A percentile compares a stretch with the other conserved stretches of the same genome.
Conservation (phyloP, 2,113 vertebrate species). For the Barbus barbus region DNA sequence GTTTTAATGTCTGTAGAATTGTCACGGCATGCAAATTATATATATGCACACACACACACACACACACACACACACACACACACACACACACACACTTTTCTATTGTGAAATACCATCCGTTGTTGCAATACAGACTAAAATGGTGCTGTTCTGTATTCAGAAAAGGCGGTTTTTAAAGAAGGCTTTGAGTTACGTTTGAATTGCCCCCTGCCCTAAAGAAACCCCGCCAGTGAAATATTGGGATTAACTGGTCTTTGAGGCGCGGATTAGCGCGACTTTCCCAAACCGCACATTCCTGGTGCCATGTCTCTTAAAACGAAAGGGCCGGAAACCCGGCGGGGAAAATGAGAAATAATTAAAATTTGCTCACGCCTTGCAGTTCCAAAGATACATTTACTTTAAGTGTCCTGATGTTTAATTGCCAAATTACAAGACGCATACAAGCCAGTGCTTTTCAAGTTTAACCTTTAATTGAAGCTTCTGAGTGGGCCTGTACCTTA, state of each 20-base stretch:
- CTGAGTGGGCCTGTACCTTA: not conserved
- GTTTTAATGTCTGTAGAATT: not conserved
- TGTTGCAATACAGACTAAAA: not conserved
- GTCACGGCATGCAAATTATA: not conserved
- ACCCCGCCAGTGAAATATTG: conserved; percentile 71
- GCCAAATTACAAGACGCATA: conserved; percentile 36
- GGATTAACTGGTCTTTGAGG: conserved; percentile 77
- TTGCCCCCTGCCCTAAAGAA: conserved; percentile 67
- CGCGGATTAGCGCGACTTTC: conserved; percentile 73
- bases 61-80: too few species aligned
- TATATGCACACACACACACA: too few species aligned
- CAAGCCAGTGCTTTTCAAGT: conserved; percentile 9
- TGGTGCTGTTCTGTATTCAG: not conserved
- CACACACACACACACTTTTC: not conserved
- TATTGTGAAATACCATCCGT: not conserved
- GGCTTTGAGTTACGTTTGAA: conserved; percentile 63
- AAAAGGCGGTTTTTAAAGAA: conserved; percentile 47
- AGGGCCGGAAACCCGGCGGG: conserved; percentile 62
- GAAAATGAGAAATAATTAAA: conserved; percentile 43
- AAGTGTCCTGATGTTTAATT: conserved; percentile 20
- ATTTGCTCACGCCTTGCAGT: conserved; percentile 26
- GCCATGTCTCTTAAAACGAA: conserved; percentile 60
- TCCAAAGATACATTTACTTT: conserved; percentile 36
- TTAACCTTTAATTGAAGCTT: conserved; percentile 22
- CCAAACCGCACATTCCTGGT: conserved; percentile 65